Evolutionary conservation across 1,140 invertebrate genomes (phyloP), one percentile per base, ranked within the genome.

Genomic region (Lerema accius): DNA sequence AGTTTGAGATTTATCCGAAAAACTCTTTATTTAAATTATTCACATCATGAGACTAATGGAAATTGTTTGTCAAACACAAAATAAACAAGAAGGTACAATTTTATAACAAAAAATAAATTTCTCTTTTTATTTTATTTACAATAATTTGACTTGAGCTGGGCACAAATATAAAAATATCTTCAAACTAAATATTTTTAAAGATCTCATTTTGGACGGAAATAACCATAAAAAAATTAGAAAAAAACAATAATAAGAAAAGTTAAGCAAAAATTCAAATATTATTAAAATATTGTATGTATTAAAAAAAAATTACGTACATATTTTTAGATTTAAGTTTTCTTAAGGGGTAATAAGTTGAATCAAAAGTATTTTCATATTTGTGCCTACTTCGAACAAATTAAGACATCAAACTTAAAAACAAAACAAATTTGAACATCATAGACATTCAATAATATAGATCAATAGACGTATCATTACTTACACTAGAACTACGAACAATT

Each of bases 61-160:
- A 86, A 71, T 71, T 66, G 49, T 78, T 64, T 69, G 74, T 82
- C 63, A 74, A 86, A 86, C 78, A 85, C 76, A 86, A 85, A 82
- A 82, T 77, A 82, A 86, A 76, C 76, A 81, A 82, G 78, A 78
- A 82, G 63, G 77, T 23, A 80, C 65, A 84, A 73, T 59, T 77
- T 69, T 35, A 78, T 85, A 89, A 89, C 84, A 89, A 86, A 89
- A 78, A 84, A 85, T 82, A 85, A 79, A 78, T 64, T 71, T 60
- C 67, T 69, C 69, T 64, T 70, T 78, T 71, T 59, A 66, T 70
- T 70, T 74, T 81, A 86, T 89, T 78, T 86, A 89, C 84, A 85
- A 65, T 48, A 59, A 28, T 66, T 56, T 63, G 48, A 61, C 63
- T 65, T 58, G 46, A 39, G 51, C 48, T 51, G 53, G 62, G 65